Conservation (phyloP, 2,113 vertebrate genomes). For the Brachirus orientalis region DNA sequence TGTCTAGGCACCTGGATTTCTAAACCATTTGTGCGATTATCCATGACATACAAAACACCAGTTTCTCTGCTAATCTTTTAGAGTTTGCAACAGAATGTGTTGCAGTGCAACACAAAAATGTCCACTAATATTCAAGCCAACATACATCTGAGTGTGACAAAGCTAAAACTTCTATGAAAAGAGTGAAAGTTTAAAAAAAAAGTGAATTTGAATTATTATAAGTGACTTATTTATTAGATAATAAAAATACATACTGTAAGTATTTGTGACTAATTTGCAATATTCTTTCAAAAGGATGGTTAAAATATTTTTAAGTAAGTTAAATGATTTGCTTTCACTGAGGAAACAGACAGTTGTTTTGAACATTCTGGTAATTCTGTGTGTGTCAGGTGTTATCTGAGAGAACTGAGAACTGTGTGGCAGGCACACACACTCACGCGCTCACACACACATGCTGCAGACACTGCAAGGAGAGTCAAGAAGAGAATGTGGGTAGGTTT, state of each 20-base stretch:
- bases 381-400: background rate
- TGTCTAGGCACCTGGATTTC: slow-evolving; percentile 48
- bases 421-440: background rate
- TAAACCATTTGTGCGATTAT: slow-evolving; percentile 64
- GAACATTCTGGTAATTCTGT: background rate
- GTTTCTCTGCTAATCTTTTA: slow-evolving; percentile 40
- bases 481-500: slow-evolving; percentile 61
- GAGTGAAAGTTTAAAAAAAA: too few species aligned
- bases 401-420: too few species aligned
- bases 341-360: background rate
- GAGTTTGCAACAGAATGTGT: slow-evolving; percentile 9
- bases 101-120: slow-evolving; percentile 12
- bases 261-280: too few species aligned
- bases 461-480: too few species aligned
- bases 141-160: background rate
- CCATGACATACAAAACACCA: slow-evolving; percentile 28
- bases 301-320: too few species aligned
- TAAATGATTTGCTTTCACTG: background rate
- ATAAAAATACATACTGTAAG: background rate
- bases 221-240: background rate
- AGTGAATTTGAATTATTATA: too few species aligned
- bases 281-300: too few species aligned
- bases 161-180: background rate
- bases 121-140: background rate
- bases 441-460: background rate